Conservation (phyloP, 2,113 vertebrate species). For the Leptobrachium ailaonicum region DNA sequence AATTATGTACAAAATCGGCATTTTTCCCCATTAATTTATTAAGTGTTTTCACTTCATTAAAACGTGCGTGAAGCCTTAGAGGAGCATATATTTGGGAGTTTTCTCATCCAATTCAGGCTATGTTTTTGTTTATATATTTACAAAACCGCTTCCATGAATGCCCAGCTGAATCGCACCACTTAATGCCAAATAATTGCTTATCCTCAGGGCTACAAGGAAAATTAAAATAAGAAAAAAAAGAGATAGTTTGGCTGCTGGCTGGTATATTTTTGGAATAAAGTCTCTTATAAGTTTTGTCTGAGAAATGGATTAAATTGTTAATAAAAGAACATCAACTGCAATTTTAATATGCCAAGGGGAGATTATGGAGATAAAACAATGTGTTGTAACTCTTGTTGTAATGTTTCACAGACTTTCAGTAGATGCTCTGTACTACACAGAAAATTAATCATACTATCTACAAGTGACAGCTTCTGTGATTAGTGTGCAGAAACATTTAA, state of each 20-base stretch:
- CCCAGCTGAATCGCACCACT: slow-evolving; percentile 13
- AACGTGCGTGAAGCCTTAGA: not conserved
- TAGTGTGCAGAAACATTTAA: slow-evolving; percentile 46
- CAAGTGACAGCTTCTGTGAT: slow-evolving; percentile 34
- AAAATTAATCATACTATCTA: slow-evolving; percentile 51
- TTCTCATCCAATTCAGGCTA: not conserved
- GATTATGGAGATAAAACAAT: slow-evolving; percentile 22
- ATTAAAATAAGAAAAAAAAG: not conserved
- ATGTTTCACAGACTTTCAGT: slow-evolving; percentile 3
- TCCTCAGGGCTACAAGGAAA: slow-evolving; percentile 18
- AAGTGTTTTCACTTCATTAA: too few species aligned
- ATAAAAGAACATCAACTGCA: not conserved
- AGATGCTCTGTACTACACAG: not conserved
- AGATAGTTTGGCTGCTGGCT: not conserved
- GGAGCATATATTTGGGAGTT: not conserved
- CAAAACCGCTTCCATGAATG: not conserved
- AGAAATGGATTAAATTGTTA: slow-evolving; percentile 17
- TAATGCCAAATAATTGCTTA: slow-evolving; percentile 40
- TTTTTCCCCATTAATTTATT: too few species aligned
- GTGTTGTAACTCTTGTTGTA: slow-evolving; percentile 26
- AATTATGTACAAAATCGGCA: too few species aligned
- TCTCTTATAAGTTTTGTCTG: slow-evolving; percentile 11
- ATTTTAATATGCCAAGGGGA: slow-evolving; percentile 34
- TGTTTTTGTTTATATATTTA: slow-evolving; percentile 19
- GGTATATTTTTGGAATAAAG: not conserved